Base-by-base conservation (phyloP, 2,888 invertebrate species). In the Unio pictorum region DNA sequence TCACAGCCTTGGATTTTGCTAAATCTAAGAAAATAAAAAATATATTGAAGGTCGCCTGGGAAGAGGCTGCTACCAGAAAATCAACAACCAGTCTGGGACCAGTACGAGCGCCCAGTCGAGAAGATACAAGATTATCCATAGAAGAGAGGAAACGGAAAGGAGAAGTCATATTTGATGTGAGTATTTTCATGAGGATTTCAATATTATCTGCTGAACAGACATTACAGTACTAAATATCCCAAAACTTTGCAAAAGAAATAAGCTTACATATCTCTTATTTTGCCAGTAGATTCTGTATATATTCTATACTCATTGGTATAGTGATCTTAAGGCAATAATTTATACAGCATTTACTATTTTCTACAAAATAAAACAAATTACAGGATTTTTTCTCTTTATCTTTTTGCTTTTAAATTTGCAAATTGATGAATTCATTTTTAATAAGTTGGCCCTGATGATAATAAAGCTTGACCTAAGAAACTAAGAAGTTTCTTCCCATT, bases 101-200 rank as follows among this genome's bases (percentile, higher is more conserved):
- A 17, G 76, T 86, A 8, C 73, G 81, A 55, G 73, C 77, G 1
- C 78, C 74, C 20, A 77, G 77, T 62, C 67, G 76, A 54, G 80
- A 81, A 58, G 80, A 79, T 61, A 57, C 75, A 11, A 68, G 77
- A 28, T 58, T 78, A 1, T 80, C 80, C 0, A 61, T 78, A 30
- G 81, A 81, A 57, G 79, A 78, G 61, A 81, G 75, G 61, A 74
- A 73, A 28, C 77, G 71, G 45, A 80, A 76, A 68, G 81, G 82
- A 57, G 86, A 87, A 73, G 87, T 88, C 18, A 84, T 87, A 23
- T 87, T 87, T 83, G 87, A 87, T 74, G 88, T 87, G 78, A 84
- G 84, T 79, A 28, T 26, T 55, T 23, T 23, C 23, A 23, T 26
- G 23, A 55, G 4, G 55, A 59, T 11, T 59, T 26, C 3, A 20